Evolutionary conservation across 1,140 invertebrate genomes (phyloP).

Genomic region (Tetramorium simillimum): DNA sequence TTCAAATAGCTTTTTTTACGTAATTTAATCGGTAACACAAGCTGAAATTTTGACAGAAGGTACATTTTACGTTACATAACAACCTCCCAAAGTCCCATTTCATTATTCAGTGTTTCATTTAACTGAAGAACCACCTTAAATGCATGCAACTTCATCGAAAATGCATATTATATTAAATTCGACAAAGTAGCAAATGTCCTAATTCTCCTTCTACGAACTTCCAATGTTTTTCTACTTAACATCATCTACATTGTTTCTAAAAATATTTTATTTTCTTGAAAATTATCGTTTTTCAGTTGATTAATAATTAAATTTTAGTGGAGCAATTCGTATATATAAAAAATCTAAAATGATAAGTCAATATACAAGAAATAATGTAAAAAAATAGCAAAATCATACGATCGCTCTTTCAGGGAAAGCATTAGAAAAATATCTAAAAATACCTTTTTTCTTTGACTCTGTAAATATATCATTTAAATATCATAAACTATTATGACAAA

Average conservation of each 20-base stretch:
- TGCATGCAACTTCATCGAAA: background rate
- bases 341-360: background rate
- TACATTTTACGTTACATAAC: too few species aligned
- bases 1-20: too few species aligned
- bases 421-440: background rate
- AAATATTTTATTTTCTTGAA: background rate
- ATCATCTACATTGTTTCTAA: background rate
- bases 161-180: slow-evolving; percentile 17
- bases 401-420: slow-evolving; percentile 9
- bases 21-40: too few species aligned
- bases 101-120: too few species aligned
- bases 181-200: slow-evolving; percentile 2
- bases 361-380: background rate
- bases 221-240: background rate
- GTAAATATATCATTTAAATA: slow-evolving; percentile 27
- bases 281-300: background rate
- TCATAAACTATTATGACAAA: slow-evolving; percentile 9
- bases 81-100: too few species aligned
- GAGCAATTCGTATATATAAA: background rate
- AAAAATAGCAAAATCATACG: background rate
- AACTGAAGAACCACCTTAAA: too few species aligned
- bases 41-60: too few species aligned
- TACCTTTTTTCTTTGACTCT: background rate
- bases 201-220: background rate
- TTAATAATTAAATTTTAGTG: background rate